Conservation (phyloP, 1,140 invertebrate species). For the Orussus abietinus region DNA sequence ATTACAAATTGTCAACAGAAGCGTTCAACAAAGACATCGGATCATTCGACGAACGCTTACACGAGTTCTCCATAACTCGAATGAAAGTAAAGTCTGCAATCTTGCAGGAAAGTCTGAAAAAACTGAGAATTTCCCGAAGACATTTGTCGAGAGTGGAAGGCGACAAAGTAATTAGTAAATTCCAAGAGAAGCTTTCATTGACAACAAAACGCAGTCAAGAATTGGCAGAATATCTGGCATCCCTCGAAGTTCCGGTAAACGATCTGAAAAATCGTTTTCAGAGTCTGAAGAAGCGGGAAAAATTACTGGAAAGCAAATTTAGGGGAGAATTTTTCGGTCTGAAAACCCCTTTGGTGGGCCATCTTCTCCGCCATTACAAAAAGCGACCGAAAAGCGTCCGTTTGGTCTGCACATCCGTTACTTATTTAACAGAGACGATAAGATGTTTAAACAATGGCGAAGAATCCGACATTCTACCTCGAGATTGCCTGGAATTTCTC, state of each 20-base stretch:
- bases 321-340: conserved; percentile 42
- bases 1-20: conserved; percentile 32
- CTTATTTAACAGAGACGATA: conserved; percentile 54
- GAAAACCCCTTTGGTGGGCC: conserved; percentile 32
- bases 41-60: conserved; percentile 59
- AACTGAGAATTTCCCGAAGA: conserved; percentile 11
- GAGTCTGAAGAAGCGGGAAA: conserved; percentile 39
- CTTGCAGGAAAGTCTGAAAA: conserved; percentile 54
- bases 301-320: conserved; percentile 51
- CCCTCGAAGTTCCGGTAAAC: conserved; percentile 20
- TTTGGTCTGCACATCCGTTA: conserved; percentile 42
- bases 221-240: conserved; percentile 8
- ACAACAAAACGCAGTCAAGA: no score
- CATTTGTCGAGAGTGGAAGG: conserved; percentile 9
- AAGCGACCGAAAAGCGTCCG: conserved; percentile 26
- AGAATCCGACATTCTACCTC: conserved; percentile 42
- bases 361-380: conserved; percentile 34
- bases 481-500: conserved; percentile 57
- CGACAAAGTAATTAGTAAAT: no score
- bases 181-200: no score
- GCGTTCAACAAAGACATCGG: conserved; percentile 52
- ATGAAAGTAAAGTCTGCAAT: conserved; percentile 60
- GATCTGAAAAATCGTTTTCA: conserved; percentile 33
- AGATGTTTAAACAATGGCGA: conserved; percentile 42
- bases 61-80: conserved; percentile 55